phyloP scores from a whole-genome alignment of 2,113 vertebrate species.

The Odocoileus virginianus region DNA sequence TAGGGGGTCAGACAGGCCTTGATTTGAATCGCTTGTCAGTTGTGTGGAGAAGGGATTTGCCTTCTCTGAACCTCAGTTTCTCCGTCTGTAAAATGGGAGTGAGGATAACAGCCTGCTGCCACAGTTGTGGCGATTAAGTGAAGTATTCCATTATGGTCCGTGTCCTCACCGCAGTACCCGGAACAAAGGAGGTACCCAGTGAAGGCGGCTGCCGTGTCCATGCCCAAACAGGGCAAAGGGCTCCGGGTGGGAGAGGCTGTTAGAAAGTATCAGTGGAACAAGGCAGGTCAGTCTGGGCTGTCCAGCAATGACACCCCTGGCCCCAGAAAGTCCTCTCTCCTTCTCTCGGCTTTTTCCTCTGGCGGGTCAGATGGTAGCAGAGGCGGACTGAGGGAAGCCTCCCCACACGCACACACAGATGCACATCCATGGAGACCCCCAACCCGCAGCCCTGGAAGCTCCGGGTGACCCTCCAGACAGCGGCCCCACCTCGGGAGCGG shows the following conservation, averaged over 20 bases:
- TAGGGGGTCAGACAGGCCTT: background rate
- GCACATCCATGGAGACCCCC: background rate
- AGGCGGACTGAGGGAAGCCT: background rate
- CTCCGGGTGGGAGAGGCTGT: background rate
- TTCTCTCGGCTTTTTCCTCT: background rate
- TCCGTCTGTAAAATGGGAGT: background rate
- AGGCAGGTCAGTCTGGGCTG: background rate
- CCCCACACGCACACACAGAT: background rate
- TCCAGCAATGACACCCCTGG: background rate
- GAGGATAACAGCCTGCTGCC: background rate
- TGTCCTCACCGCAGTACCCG: fast-evolving
- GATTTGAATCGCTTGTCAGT: background rate
- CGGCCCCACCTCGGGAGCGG: background rate
- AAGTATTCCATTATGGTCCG: background rate
- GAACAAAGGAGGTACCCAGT: background rate
- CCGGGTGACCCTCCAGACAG: background rate
- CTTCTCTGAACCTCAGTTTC: background rate
- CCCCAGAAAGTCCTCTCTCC: background rate
- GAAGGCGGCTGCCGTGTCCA: background rate
- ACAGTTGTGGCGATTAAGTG: background rate
- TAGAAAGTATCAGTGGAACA: background rate
- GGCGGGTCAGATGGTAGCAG: background rate
- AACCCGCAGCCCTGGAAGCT: background rate
- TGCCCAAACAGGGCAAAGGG: fast-evolving
- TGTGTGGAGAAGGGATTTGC: background rate